These are phyloP conservation scores for Pantala flavescens DNA, from an alignment of 1,140 invertebrate species.

Conservation along the genomic window DNA sequence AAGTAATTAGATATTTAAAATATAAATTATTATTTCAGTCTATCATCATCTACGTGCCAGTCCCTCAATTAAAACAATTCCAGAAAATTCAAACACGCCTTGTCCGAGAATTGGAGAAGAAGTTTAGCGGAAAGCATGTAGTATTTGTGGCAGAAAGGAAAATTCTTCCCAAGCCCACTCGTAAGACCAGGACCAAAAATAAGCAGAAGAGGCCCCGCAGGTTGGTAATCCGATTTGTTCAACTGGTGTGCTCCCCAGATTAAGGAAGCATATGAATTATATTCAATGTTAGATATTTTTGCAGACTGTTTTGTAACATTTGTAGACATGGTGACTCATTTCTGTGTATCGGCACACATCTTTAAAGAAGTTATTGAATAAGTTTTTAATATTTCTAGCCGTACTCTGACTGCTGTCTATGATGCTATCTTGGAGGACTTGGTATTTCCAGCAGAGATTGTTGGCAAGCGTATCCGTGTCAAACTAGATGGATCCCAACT, in stretches of 20 bases:
- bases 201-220: conserved; percentile 97
- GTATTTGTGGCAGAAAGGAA: conserved; percentile 96
- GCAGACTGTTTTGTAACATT: too few relatives aligned
- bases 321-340: too few relatives aligned
- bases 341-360: too few relatives aligned
- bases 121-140: conserved; percentile 97
- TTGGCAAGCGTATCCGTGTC: conserved; percentile 93
- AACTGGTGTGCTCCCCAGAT: too few relatives aligned
- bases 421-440: conserved; percentile 94
- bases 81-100: conserved; percentile 95
- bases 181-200: conserved; percentile 84
- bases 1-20: too few relatives aligned
- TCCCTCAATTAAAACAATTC: conserved; percentile 92
- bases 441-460: conserved; percentile 98
- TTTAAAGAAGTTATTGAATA: too few relatives aligned
- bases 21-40: conserved; percentile 50
- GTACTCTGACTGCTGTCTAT: conserved; percentile 95
- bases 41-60: conserved; percentile 97
- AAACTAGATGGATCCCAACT: conserved; percentile 91
- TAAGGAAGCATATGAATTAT: too few relatives aligned
- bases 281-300: too few relatives aligned
- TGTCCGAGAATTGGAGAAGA: conserved; percentile 97
- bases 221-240: conserved; percentile 33
- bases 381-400: conserved; percentile 38
- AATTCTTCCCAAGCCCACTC: conserved; percentile 94